phyloP scores from a whole-genome alignment of 2,113 vertebrate genomes.

The Notechis scutatus region DNA sequence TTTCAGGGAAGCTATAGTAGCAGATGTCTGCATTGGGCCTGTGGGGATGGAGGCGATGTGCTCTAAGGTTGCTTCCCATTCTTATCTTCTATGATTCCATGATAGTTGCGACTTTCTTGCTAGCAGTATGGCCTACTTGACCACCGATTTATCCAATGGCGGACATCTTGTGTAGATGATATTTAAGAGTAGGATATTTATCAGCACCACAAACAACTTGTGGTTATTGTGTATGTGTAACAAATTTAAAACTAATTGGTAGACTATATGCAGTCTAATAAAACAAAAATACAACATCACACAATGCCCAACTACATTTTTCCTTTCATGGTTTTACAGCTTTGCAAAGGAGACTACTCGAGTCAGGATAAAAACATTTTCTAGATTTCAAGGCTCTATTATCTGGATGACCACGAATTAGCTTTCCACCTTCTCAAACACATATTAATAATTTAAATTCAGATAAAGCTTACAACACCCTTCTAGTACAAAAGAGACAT shows the following conservation, averaged over 20 bases:
- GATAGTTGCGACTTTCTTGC: not conserved
- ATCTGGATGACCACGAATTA: not conserved
- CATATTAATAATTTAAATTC: not conserved
- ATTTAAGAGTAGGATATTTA: not conserved
- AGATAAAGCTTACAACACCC: constrained; percentile 33
- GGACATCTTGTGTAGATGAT: not conserved
- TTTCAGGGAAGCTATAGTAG: not conserved
- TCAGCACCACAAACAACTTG: not conserved
- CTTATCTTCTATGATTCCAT: not conserved
- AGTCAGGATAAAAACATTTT: not conserved
- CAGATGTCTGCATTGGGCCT: not conserved
- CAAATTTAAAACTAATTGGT: not conserved
- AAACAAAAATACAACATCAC: not conserved
- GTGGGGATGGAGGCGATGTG: not conserved
- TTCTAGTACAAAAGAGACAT: constrained; percentile 42
- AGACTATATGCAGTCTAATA: not conserved
- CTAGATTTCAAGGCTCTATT: not conserved
- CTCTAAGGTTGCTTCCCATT: not conserved
- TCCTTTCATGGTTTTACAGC: not conserved
- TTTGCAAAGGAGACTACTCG: not conserved
- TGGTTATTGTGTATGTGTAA: not conserved
- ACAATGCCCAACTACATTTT: not conserved
- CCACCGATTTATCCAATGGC: not conserved
- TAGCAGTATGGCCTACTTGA: not conserved
- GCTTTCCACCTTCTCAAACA: not conserved